Conservation (phyloP, 2,888 invertebrate species). For the Arctia plantaginis region DNA sequence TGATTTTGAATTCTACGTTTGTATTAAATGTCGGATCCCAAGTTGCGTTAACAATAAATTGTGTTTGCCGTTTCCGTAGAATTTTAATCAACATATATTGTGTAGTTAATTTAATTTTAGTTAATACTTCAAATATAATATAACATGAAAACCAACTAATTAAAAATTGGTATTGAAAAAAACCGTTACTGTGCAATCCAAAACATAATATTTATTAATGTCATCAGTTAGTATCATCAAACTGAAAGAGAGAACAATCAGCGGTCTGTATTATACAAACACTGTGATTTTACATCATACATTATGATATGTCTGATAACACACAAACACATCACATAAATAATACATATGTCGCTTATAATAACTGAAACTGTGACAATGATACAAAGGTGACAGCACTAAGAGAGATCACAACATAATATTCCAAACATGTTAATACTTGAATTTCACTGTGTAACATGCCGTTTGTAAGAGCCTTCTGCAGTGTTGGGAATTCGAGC, state of each 20-base stretch:
- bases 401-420: constrained; percentile 27
- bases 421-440: constrained; percentile 43
- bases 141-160: not conserved
- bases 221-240: too few relatives aligned
- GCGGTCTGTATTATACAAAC: not conserved
- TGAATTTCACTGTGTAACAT: constrained; percentile 32
- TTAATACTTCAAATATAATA: not conserved
- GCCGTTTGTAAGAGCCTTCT: constrained; percentile 27
- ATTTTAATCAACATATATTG: not conserved
- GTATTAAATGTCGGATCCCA: not conserved
- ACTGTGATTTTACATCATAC: too few relatives aligned
- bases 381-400: constrained; percentile 22
- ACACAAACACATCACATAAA: too few relatives aligned
- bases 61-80: not conserved
- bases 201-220: not conserved
- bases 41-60: not conserved
- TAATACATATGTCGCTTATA: not conserved
- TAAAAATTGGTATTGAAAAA: not conserved
- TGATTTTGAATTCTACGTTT: not conserved
- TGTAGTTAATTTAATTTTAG: not conserved
- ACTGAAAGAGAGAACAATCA: not conserved
- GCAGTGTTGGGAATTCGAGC: constrained; percentile 38
- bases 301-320: too few relatives aligned
- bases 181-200: not conserved
- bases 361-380: not conserved